A percentile compares a stretch with the other conserved stretches of the same genome.
Evolutionary conservation across 2,888 invertebrate genomes (phyloP).

Genomic region (Cetonia aurata): DNA sequence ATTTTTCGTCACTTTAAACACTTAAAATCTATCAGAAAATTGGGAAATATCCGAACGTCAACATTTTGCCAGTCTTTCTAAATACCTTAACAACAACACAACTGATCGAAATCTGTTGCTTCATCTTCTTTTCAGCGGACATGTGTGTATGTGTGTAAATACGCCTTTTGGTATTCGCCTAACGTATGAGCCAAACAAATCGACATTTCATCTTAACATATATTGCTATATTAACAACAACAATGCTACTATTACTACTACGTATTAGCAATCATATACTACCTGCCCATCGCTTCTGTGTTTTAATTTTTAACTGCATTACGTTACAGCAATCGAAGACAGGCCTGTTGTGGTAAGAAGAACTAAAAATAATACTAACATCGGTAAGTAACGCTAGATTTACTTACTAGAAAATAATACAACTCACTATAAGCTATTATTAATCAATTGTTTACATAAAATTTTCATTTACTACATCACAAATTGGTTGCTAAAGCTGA

Average conservation of each 20-base stretch:
- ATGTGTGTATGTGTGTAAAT: conserved; percentile 19
- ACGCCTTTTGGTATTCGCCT: conserved; percentile 24
- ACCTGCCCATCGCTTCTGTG: conserved; percentile 33
- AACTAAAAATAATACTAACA: conserved; percentile 64
- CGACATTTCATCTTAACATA: conserved; percentile 16
- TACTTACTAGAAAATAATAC: not conserved
- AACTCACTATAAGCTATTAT: conserved; percentile 6
- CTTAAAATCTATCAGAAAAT: not conserved
- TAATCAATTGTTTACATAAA: not conserved
- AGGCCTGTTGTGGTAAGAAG: conserved; percentile 65
- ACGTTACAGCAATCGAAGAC: conserved; percentile 51
- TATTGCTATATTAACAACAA: conserved; percentile 16
- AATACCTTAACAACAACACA: conserved; percentile 17
- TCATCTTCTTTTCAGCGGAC: conserved; percentile 6
- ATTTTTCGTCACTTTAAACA: not conserved
- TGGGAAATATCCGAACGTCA: conserved; percentile 23
- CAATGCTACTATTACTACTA: not conserved
- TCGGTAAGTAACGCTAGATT: conserved; percentile 60
- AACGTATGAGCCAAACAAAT: not conserved
- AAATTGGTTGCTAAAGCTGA: no score
- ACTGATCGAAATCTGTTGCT: conserved; percentile 27
- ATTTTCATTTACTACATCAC: no score
- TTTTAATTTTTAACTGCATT: conserved; percentile 44
- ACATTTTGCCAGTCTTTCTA: conserved; percentile 1
- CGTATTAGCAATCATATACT: conserved; percentile 20